Percentiles rank a stretch among this genome's conserved stretches.
Evolutionary conservation across 2,888 invertebrate genomes (phyloP).

Genomic region (Volucella bombylans): DNA sequence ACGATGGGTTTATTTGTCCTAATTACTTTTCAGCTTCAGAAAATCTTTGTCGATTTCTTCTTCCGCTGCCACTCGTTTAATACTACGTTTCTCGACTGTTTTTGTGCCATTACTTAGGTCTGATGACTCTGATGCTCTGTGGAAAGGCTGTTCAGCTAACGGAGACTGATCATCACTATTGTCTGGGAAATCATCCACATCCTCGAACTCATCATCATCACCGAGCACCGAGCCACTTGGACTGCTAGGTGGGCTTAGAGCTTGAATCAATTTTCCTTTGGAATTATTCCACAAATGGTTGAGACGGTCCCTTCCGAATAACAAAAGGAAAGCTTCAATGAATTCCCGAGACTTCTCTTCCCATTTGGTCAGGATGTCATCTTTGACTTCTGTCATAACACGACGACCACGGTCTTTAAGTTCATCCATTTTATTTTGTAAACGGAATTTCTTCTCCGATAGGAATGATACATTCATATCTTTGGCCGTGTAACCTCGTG

Average conservation of each 20-base stretch:
- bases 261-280: conserved; percentile 93
- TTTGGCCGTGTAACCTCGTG: conserved; percentile 98
- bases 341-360: conserved; percentile 98
- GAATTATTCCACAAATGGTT: conserved; percentile 95
- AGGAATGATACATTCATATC: conserved; percentile 98
- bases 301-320: conserved; percentile 94
- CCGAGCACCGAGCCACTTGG: conserved; percentile 83
- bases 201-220: conserved; percentile 79
- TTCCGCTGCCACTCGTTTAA: conserved; percentile 52
- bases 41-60: conserved; percentile 61
- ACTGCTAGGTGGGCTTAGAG: conserved; percentile 93
- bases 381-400: conserved; percentile 93
- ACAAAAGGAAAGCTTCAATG: conserved; percentile 94
- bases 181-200: conserved; percentile 76
- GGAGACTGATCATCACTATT: conserved; percentile 75
- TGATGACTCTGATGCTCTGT: conserved; percentile 8
- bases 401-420: conserved; percentile 95
- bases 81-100: conserved; percentile 13
- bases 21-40: conserved; percentile 78
- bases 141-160: conserved; percentile 77
- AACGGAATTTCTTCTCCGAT: conserved; percentile 96
- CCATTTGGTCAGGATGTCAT: conserved; percentile 97
- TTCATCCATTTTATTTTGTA: conserved; percentile 98
- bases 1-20: conserved; percentile 42
- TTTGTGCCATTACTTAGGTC: conserved; percentile 50